Percentiles rank a stretch among this genome's conserved stretches.
phyloP scores from a whole-genome alignment of 2,797 vertebrate genomes.

The Diplodus sargus region DNA sequence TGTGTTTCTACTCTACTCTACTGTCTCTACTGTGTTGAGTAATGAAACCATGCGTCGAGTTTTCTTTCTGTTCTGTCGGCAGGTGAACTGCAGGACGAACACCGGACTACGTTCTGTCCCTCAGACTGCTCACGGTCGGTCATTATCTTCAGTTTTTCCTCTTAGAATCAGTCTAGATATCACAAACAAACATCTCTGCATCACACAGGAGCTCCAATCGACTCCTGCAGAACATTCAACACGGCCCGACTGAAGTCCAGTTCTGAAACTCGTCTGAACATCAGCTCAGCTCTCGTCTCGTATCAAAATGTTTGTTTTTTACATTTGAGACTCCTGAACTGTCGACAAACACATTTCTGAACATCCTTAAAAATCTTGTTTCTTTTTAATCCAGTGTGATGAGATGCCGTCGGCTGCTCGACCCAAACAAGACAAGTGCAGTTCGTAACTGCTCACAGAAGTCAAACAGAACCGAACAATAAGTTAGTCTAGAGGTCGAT shows the following conservation, averaged over 20 bases:
- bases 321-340: constrained; percentile 3
- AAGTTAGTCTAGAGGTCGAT: too few species aligned
- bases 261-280: neutral
- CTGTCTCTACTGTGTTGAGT: constrained; percentile 17
- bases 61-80: constrained; percentile 5
- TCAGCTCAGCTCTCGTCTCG: constrained; percentile 5
- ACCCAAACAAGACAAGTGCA: neutral
- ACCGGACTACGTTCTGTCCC: neutral
- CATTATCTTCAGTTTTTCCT: neutral
- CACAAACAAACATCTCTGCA: neutral
- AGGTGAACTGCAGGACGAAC: neutral
- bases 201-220: neutral
- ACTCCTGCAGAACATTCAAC: neutral
- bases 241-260: too few species aligned
- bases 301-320: neutral
- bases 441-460: neutral
- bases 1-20: constrained; percentile 49
- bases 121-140: neutral
- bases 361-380: too few species aligned
- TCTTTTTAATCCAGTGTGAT: too few species aligned
- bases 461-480: too few species aligned
- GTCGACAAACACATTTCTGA: too few species aligned
- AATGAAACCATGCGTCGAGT: constrained; percentile 5
- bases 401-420: too few species aligned
- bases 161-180: neutral